Percentiles rank a stretch among this genome's conserved stretches.
These are phyloP conservation scores for Tenebrosternarchus preto DNA, from an alignment of 2,113 vertebrate species.

Conservation along the genomic window DNA sequence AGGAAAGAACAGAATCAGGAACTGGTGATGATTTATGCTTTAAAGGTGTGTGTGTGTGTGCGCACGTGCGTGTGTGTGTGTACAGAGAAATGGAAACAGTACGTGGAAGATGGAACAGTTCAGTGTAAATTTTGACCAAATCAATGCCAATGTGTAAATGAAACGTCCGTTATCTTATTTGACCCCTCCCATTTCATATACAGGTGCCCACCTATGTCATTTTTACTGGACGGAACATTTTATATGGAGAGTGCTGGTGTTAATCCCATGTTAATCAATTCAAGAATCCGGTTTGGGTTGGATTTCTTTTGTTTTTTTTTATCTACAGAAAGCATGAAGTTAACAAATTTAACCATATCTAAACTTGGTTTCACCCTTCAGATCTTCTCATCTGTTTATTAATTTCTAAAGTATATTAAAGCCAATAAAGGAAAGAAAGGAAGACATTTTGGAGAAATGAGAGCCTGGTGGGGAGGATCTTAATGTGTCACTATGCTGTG, in stretches of 20 bases:
- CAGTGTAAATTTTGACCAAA: constrained; percentile 85
- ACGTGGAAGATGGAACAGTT: constrained; percentile 41
- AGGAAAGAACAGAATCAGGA: constrained; percentile 27
- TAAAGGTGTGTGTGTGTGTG: constrained; percentile 41
- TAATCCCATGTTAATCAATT: constrained; percentile 70
- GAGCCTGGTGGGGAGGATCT: neutral
- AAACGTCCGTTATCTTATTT: constrained; percentile 70
- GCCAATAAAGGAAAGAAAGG: constrained; percentile 62
- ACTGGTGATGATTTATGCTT: constrained; percentile 69
- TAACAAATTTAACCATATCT: constrained; percentile 60
- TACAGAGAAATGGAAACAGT: constrained; percentile 14
- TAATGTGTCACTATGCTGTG: constrained; percentile 23
- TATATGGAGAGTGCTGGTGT: constrained; percentile 88
- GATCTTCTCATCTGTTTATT: constrained; percentile 59
- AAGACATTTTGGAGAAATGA: constrained; percentile 54
- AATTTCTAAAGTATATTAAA: constrained; percentile 73
- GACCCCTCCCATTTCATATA: neutral
- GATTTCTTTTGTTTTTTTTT: constrained; percentile 76
- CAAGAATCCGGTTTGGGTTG: constrained; percentile 81
- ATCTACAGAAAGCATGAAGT: constrained; percentile 81
- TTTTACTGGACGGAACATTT: constrained; percentile 80
- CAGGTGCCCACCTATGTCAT: constrained; percentile 58
- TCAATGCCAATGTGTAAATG: constrained; percentile 96
- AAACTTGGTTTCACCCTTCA: constrained; percentile 21
- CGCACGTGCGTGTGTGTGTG: constrained; percentile 32